phyloP scores from a whole-genome alignment of 2,888 invertebrate species.

The Elegia similella region DNA sequence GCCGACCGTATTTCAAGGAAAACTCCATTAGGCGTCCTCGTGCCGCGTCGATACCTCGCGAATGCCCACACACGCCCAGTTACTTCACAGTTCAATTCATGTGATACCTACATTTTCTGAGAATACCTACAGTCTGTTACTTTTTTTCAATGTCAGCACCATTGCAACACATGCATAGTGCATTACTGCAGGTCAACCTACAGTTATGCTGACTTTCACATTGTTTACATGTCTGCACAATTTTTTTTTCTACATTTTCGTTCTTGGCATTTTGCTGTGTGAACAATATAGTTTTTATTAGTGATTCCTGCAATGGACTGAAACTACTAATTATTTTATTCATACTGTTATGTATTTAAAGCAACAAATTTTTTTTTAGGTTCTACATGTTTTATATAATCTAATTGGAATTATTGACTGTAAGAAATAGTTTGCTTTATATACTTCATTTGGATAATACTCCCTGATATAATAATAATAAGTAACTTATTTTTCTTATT shows the following conservation, averaged over 20 bases:
- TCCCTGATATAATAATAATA: no score
- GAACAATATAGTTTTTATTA: not conserved
- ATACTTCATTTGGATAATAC: no score
- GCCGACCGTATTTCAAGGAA: slow-evolving; percentile 70
- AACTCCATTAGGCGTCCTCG: slow-evolving; percentile 54
- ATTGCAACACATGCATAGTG: slow-evolving; percentile 44
- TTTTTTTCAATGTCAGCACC: slow-evolving; percentile 29
- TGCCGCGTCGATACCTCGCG: slow-evolving; percentile 51
- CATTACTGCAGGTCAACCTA: slow-evolving; percentile 52
- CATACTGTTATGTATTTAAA: not conserved
- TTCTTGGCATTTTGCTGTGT: not conserved
- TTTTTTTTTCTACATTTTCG: not conserved
- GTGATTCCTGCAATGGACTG: not conserved
- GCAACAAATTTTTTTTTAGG: not conserved
- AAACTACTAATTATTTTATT: not conserved
- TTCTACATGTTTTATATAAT: not conserved
- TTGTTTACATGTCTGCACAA: slow-evolving; percentile 29
- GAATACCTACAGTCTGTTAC: slow-evolving; percentile 19
- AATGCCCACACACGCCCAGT: slow-evolving; percentile 41
- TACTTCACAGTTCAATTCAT: slow-evolving; percentile 53
- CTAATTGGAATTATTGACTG: not conserved
- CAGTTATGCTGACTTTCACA: slow-evolving; percentile 43
- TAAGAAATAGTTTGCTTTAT: no score
- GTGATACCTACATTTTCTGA: slow-evolving; percentile 11
- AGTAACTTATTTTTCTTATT: no score